Base-by-base conservation (phyloP, 2,797 vertebrate genomes). In the Semaprochilodus insignis region DNA sequence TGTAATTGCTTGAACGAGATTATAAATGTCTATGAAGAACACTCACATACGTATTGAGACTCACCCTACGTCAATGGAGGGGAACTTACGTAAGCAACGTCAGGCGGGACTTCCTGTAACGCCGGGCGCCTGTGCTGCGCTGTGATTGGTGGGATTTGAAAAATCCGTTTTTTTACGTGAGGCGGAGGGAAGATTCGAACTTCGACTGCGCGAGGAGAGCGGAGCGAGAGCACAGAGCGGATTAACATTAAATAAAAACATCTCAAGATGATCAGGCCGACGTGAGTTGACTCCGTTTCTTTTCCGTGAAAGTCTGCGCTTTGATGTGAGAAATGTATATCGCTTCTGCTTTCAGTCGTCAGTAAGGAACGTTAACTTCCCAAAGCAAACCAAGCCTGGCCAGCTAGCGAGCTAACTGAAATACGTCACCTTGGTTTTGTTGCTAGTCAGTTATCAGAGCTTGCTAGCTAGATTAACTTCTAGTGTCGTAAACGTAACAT, bases 111-210 rank as follows among this genome's bases (percentile, higher is more conserved):
- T 16, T 82, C 74, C 70, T 78, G 27, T 34, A 60, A 23, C 1
- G n/a, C 16, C 16, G 11, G 60, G 15, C 14, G 1, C 25, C 60
- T 21, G 72, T 51, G 4, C 70, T 73, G 83, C 63, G 71, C 62
- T 81, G 69, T 89, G 90, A 91, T 91, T 91, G 91, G 91, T 73
- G 74, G 27, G 66, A 90, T 91, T 92, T 90, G 90, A 96, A 93
- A 90, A 85, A 84, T 70, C 80, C 51, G 6, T 76, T 73, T 66
- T 74, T 77, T 77, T 25, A 4, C 82, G 81, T 40, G 69, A 88
- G 83, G 87, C 85, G 91, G 94, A 93, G 92, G 92, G 94, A 95
- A 92, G 87, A 87, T 94, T 93, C 81, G 90, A 93, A 89, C 60
- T 81, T 78, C 31, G 85, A 70, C 4, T 77, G 51, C 40, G 62